These are phyloP conservation scores for Solea senegalensis DNA, from an alignment of 2,113 vertebrate species.

Conservation along the genomic window DNA sequence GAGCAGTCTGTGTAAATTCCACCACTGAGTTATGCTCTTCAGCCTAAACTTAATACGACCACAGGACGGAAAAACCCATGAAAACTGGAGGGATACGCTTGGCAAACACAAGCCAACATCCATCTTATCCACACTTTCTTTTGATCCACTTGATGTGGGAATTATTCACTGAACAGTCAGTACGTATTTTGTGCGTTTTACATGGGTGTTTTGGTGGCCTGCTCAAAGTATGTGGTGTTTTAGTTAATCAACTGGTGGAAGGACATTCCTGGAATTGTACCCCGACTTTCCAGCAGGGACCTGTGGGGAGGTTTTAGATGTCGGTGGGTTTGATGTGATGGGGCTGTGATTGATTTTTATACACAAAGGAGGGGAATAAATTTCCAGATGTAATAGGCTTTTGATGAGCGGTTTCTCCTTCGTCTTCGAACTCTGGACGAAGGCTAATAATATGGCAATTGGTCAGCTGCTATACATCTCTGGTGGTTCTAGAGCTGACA, in stretches of 20 bases:
- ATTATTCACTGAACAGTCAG: constrained; percentile 9
- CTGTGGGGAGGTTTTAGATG: constrained; percentile 27
- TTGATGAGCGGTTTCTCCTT: constrained; percentile 51
- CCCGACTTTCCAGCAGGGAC: not conserved
- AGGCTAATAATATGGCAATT: constrained; percentile 4
- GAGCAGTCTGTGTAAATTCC: constrained; percentile 3
- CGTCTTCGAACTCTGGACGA: constrained; percentile 12
- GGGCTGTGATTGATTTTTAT: constrained; percentile 53
- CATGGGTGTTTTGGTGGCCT: constrained; percentile 33
- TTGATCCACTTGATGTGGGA: constrained; percentile 31
- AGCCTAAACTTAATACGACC: constrained; percentile 30
- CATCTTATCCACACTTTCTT: constrained; percentile 44
- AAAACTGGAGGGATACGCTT: constrained; percentile 19
- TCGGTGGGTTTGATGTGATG: constrained; percentile 39
- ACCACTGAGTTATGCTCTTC: constrained; percentile 5
- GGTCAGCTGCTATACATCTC: constrained; percentile 12
- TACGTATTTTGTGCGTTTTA: constrained; percentile 51
- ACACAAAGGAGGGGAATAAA: constrained; percentile 26
- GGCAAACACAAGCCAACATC: constrained; percentile 31
- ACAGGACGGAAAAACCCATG: constrained; percentile 37
- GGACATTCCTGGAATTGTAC: constrained; percentile 1
- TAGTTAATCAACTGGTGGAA: constrained; percentile 9
- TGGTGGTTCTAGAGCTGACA: not conserved
- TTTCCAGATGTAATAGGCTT: constrained; percentile 52
- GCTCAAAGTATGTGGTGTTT: constrained; percentile 11